phyloP scores from a whole-genome alignment of 2,797 vertebrate species.

The Falco rusticolus region DNA sequence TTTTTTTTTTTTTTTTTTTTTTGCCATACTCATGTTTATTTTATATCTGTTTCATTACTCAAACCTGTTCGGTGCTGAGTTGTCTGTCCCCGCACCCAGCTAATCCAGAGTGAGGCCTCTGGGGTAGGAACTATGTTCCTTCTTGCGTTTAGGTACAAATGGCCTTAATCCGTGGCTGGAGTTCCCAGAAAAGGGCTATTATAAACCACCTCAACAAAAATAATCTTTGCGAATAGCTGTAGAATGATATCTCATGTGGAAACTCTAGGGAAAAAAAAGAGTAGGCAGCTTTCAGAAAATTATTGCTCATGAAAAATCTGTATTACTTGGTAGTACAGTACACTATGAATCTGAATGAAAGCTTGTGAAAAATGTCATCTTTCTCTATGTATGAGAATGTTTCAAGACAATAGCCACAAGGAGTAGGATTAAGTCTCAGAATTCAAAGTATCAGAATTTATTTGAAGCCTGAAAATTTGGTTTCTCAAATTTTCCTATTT shows the following conservation, averaged over 20 bases:
- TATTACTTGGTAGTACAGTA: background rate
- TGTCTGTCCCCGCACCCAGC: background rate
- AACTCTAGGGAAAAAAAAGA: background rate
- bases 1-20: no score
- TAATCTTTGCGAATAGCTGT: background rate
- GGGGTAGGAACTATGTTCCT: background rate
- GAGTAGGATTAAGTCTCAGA: background rate
- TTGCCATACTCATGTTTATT: background rate
- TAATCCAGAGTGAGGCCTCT: background rate
- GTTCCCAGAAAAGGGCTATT: background rate
- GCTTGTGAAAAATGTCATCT: background rate
- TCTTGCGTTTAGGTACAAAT: background rate
- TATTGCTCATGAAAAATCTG: background rate
- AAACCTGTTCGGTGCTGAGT: background rate
- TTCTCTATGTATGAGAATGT: background rate
- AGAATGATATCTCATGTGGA: background rate
- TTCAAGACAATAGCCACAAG: background rate
- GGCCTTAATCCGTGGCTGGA: background rate
- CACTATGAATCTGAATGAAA: background rate
- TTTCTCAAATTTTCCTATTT: background rate
- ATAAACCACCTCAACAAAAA: background rate
- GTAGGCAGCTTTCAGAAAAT: background rate
- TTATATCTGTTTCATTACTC: background rate
- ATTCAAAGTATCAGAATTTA: background rate
- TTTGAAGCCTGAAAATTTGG: background rate